Base-by-base conservation (phyloP, 1,140 invertebrate genomes). In the Drosophila dunni region DNA sequence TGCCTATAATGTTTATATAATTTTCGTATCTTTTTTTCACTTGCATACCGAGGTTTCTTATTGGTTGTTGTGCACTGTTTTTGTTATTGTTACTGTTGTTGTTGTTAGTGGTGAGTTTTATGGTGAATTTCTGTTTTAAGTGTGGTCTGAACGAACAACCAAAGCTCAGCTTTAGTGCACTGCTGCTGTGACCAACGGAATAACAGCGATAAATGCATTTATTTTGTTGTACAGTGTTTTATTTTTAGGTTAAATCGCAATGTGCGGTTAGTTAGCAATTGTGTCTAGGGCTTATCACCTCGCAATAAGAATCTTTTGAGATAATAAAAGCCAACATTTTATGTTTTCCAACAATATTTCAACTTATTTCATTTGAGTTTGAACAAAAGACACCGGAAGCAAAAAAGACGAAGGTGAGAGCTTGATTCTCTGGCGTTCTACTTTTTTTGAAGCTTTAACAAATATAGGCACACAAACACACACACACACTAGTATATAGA, bases 1-100 rank as follows among this genome's bases (percentile, higher is more conserved):
- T 71, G 72, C 72, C 83, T 83, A 88, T 86, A 86, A 82, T 88
- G 83, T 88, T 88, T 88, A 89, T 88, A 88, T 88, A 88, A 88
- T 88, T 88, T 86, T 88, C 72, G 82, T 86, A 88, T 88, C 65
- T 88, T 70, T 74, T 69, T 68, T 78, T 78, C 65, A 77, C 79
- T 82, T 88, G 83, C 82, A 88, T 85, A 66, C 83, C 76, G 76
- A 42, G 53, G 60, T 75, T 75, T 75, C 60, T 64, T 64, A 75
- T 75, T 75, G 67, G 64, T 50, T 54, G 61, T 58, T 53, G 66
- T 61, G 13, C 57, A 48, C 34, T 75, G 58, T 53, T 75, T 58
- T 77, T 74, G 46, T 78, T 78, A 44, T 40, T 61, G 56, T 78
- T 78, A 44, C 33, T 61, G 56, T 38, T 58, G 46, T 79, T 76